These are phyloP conservation scores for Tribolium madens DNA, from an alignment of 1,140 invertebrate genomes.

Conservation along the genomic window DNA sequence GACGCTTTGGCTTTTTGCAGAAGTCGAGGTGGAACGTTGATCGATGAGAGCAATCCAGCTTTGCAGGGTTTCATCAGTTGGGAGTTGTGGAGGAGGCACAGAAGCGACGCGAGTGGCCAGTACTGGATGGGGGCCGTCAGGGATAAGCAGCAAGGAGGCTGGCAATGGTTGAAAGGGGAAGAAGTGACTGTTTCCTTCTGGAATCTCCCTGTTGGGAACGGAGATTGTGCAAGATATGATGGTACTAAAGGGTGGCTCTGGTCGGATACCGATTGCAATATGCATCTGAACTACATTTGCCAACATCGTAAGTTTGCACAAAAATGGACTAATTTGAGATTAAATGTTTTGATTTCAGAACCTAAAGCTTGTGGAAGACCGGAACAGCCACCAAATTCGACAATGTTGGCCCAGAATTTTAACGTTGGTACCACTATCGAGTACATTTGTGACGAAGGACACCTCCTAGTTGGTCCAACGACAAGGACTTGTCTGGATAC, in stretches of 20 bases:
- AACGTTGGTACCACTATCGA: constrained; percentile 89
- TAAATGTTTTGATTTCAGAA: constrained; percentile 69
- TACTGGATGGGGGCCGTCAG: constrained; percentile 95
- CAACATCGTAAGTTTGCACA: constrained; percentile 85
- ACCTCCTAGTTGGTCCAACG: constrained; percentile 86
- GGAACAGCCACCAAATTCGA: constrained; percentile 93
- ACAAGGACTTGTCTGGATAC: constrained; percentile 88
- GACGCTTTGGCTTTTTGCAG: constrained; percentile 87
- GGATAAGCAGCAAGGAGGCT: constrained; percentile 83
- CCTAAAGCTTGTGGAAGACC: constrained; percentile 90
- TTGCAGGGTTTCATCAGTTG: constrained; percentile 94
- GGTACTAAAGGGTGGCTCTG: constrained; percentile 95
- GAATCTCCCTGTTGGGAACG: constrained; percentile 86
- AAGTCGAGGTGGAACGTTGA: constrained; percentile 80
- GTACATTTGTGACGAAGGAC: constrained; percentile 88
- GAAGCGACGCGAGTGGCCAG: constrained; percentile 90
- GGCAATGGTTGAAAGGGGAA: constrained; percentile 92
- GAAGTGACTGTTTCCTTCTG: constrained; percentile 93
- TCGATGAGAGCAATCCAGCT: constrained; percentile 94
- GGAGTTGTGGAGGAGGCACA: constrained; percentile 92
- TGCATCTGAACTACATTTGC: constrained; percentile 90
- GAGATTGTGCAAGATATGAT: constrained; percentile 91
- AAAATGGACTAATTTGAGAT: too few relatives aligned
- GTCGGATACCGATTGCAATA: constrained; percentile 92
- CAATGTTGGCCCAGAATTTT: constrained; percentile 80